These are phyloP conservation scores for Sus scrofa DNA, from an alignment of 2,113 vertebrate genomes.

Conservation along the genomic window T2T-Sscrofa CM000820.6:52669501-52670000, in stretches of 20 bases:
- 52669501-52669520: background rate
- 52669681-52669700: background rate
- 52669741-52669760: background rate
- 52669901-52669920: background rate
- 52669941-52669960: background rate
- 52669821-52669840: background rate
- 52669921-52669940: background rate
- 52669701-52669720: background rate
- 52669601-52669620: slow-evolving; percentile 11
- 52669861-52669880: background rate
- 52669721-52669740: background rate
- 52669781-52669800: background rate
- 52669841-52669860: background rate
- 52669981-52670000: background rate
- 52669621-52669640: background rate
- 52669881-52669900: background rate
- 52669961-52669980: background rate
- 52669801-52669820: accelerated
- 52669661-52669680: background rate
- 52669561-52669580: background rate
- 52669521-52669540: background rate
- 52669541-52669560: background rate
- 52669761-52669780: background rate
- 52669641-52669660: background rate
- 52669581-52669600: background rate